These are phyloP conservation scores for Zaprionus africanus DNA, from an alignment of 1,140 invertebrate species.

Conservation along the genomic window DNA sequence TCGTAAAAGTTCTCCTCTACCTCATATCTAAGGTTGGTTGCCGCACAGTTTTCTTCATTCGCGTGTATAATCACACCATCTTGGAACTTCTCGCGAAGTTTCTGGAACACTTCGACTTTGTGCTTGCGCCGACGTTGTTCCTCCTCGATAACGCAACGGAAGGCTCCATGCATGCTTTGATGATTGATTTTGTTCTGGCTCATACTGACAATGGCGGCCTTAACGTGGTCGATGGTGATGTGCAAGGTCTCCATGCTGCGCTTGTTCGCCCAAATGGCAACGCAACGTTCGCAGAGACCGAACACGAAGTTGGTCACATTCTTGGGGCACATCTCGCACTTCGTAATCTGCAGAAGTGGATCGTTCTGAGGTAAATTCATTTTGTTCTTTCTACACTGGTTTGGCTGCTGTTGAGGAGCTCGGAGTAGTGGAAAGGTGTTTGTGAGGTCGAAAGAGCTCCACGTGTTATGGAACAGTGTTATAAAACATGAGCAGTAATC, in stretches of 20 bases:
- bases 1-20: constrained; percentile 3
- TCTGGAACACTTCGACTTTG: constrained; percentile 43
- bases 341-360: constrained; percentile 33
- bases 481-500: not conserved
- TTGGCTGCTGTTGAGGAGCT: not conserved
- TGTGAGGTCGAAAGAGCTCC: not conserved
- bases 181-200: not conserved
- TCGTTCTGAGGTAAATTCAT: constrained; percentile 31
- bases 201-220: constrained; percentile 27
- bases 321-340: constrained; percentile 55
- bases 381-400: not conserved
- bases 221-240: constrained; percentile 22
- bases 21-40: not conserved
- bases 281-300: constrained; percentile 53
- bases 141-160: constrained; percentile 21
- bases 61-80: not conserved
- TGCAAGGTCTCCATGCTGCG: not conserved
- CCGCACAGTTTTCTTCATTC: not conserved
- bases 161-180: constrained; percentile 26
- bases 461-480: not conserved
- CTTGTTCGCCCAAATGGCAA: constrained; percentile 34
- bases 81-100: constrained; percentile 41
- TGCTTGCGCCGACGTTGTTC: not conserved
- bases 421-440: not conserved
- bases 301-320: constrained; percentile 31